Base-by-base conservation (phyloP, 2,888 invertebrate species). In the Auanema freiburgensis region DNA sequence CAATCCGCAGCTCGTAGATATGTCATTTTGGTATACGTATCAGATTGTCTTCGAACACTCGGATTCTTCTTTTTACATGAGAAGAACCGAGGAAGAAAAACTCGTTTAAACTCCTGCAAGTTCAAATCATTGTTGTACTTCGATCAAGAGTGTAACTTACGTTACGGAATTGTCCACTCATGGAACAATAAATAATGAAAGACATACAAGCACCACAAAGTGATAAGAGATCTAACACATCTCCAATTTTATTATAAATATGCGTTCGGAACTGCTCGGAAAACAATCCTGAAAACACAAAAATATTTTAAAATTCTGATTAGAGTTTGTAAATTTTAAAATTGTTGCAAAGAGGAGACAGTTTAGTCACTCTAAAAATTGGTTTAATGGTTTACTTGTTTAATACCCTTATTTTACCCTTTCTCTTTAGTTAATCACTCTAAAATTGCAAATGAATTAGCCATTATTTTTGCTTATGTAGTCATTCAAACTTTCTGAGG, bases 171-270 rank as follows among this genome's bases (percentile, higher is more conserved):
- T 86, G 85, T 49, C 83, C 83, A 66, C 85, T 85, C 86, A 87
- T 87, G n/a, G 84, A 81, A 69, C 86, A 86, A 77, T 87, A 87
- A 56, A 87, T 84, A 14, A 87, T 84, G 78, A 87, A 87, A 66
- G 86, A 86, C 25, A 86, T 85, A 21, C 85, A 84, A 63, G 86
- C 85, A 65, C 86, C 86, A 59, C 84, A 83, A 51, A 87, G 79
- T 0, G 86, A 85, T 67, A 85, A 82, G 55, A 86, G 81, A 72
- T 87, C 85, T 40, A 86, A 76, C 23, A 86, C 71, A 49, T 83
- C 83, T 24, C 87, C 87, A 2, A 87, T 78, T 8, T 82, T 84
- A 77, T 82, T 82, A 77, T 87, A 86, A 33, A 87, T 83, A n/a
- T 83, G 69, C 10, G 67, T 60, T 25, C 83, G 83, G 68, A 86